These are phyloP conservation scores for Periophthalmus modestus DNA, from an alignment of 2,113 vertebrate species.

Conservation along the genomic window DNA sequence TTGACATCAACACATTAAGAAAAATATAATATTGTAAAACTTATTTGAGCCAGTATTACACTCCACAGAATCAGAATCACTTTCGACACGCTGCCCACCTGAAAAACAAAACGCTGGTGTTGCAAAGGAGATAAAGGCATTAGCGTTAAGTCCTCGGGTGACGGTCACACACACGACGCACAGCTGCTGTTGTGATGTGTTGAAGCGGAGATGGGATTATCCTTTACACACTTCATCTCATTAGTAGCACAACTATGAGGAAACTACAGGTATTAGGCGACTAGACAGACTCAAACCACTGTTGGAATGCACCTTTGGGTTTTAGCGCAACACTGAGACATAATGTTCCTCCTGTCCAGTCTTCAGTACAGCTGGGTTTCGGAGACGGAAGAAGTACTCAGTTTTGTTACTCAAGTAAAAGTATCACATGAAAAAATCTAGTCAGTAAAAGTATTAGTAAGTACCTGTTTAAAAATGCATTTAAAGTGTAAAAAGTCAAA, in stretches of 20 bases:
- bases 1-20: neutral
- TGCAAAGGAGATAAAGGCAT: neutral
- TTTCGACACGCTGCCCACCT: conserved; percentile 62
- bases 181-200: conserved; percentile 6
- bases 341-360: neutral
- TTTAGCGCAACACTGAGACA: neutral
- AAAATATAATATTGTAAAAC: conserved; percentile 15
- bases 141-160: conserved; percentile 32
- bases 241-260: conserved; percentile 11
- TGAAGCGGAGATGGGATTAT: neutral
- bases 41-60: conserved; percentile 57
- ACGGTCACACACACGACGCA: neutral
- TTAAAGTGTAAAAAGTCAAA: no score
- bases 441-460: no score
- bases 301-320: neutral
- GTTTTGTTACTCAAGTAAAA: no score
- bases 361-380: no score
- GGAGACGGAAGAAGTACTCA: no score
- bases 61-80: conserved; percentile 47
- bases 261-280: conserved; percentile 14
- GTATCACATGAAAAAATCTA: no score
- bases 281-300: neutral
- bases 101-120: neutral
- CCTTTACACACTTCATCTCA: conserved; percentile 42
- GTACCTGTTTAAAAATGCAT: no score